Evolutionary conservation across 2,797 vertebrate species (phyloP).

Genomic region (Setipinna tenuifilis): DNA sequence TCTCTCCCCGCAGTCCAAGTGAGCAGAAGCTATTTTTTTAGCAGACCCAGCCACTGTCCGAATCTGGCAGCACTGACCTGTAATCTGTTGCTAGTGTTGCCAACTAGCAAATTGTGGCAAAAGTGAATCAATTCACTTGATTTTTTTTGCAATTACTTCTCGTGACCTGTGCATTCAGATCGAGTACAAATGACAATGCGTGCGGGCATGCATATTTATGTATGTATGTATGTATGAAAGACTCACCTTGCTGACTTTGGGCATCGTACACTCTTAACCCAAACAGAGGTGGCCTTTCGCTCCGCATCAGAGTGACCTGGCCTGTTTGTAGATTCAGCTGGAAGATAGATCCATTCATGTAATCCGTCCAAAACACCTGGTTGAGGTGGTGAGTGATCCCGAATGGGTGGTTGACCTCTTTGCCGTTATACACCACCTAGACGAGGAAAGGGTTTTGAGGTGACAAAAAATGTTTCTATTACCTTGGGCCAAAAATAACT

Average conservation of each 20-base stretch:
- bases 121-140: too few species aligned
- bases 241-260: conserved; percentile 83
- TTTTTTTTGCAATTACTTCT: too few species aligned
- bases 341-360: conserved; percentile 88
- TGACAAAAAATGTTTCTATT: not conserved
- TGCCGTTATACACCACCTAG: conserved; percentile 83
- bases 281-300: conserved; percentile 83
- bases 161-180: too few species aligned
- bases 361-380: conserved; percentile 86
- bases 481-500: not conserved
- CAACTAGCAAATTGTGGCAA: too few species aligned
- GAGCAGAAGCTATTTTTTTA: too few species aligned
- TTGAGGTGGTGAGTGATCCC: conserved; percentile 81
- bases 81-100: too few species aligned
- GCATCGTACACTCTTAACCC: conserved; percentile 86
- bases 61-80: too few species aligned
- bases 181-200: too few species aligned
- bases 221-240: not conserved
- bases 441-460: not conserved
- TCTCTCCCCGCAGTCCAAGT: too few species aligned
- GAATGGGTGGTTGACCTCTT: conserved; percentile 86
- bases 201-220: too few species aligned
- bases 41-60: too few species aligned
- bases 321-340: conserved; percentile 77
- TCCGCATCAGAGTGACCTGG: conserved; percentile 78